phyloP scores from a whole-genome alignment of 2,797 vertebrate species.

The Cottoperca gobio region DNA sequence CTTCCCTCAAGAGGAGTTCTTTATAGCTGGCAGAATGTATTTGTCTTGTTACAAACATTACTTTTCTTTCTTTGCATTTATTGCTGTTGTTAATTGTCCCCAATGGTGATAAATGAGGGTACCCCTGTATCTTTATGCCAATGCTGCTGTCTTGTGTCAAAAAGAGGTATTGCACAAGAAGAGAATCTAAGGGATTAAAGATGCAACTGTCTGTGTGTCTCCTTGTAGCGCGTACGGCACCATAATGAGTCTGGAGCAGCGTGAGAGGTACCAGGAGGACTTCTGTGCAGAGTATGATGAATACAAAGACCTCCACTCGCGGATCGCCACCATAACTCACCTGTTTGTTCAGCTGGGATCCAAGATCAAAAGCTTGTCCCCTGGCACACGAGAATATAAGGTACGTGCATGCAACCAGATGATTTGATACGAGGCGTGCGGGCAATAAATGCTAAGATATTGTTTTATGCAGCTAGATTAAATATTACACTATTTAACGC shows the following conservation, averaged over 20 bases:
- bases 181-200: background rate
- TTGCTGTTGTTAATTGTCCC: background rate
- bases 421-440: background rate
- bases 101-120: background rate
- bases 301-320: conserved; percentile 86
- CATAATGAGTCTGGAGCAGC: conserved; percentile 84
- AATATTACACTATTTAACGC: background rate
- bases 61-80: background rate
- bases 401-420: conserved; percentile 50
- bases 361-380: conserved; percentile 86
- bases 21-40: background rate
- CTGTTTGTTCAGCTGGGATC: conserved; percentile 88
- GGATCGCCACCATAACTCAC: conserved; percentile 84
- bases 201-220: conserved; percentile 1
- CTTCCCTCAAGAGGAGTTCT: background rate
- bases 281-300: conserved; percentile 89
- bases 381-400: conserved; percentile 87
- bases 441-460: background rate
- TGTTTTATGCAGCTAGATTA: background rate
- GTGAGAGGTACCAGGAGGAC: conserved; percentile 85
- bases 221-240: conserved; percentile 79
- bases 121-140: background rate
- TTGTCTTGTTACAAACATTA: background rate
- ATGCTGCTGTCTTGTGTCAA: conserved; percentile 70
- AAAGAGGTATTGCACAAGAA: conserved; percentile 20